phyloP scores from a whole-genome alignment of 2,797 vertebrate species.

The Chrysocyon brachyurus region DNA sequence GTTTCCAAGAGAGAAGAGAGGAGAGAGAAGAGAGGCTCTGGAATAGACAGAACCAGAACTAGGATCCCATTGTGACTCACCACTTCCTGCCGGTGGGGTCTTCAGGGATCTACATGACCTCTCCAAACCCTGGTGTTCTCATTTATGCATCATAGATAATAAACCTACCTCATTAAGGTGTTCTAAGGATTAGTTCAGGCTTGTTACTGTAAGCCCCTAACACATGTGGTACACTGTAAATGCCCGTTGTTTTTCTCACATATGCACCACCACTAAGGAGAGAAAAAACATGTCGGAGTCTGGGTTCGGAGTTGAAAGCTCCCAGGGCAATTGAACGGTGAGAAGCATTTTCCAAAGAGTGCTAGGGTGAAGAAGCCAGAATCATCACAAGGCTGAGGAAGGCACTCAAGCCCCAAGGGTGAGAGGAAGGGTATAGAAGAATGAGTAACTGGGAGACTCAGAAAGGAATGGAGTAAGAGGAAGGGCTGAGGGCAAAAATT shows the following conservation, averaged over 20 bases:
- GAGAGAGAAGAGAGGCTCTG: neutral
- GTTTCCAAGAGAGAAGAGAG: neutral
- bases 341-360: neutral
- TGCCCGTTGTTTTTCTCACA: neutral
- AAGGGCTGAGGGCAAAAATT: neutral
- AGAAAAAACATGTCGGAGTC: neutral
- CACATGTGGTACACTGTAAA: rapidly evolving
- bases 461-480: neutral
- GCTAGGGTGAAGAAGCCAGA: neutral
- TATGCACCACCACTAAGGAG: neutral
- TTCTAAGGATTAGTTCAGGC: neutral
- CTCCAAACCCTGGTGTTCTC: neutral
- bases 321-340: neutral
- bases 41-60: neutral
- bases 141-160: neutral
- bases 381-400: neutral
- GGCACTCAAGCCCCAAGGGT: neutral
- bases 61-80: rapidly evolving
- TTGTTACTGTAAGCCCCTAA: neutral
- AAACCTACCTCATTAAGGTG: neutral
- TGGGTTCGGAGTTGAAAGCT: neutral
- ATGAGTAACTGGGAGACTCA: neutral
- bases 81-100: neutral
- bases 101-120: neutral
- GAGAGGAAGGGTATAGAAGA: neutral